A percentile compares a stretch with the other conserved stretches of the same genome.
Evolutionary conservation across 2,113 vertebrate genomes (phyloP).

Genomic region (Rana temporaria): DNA sequence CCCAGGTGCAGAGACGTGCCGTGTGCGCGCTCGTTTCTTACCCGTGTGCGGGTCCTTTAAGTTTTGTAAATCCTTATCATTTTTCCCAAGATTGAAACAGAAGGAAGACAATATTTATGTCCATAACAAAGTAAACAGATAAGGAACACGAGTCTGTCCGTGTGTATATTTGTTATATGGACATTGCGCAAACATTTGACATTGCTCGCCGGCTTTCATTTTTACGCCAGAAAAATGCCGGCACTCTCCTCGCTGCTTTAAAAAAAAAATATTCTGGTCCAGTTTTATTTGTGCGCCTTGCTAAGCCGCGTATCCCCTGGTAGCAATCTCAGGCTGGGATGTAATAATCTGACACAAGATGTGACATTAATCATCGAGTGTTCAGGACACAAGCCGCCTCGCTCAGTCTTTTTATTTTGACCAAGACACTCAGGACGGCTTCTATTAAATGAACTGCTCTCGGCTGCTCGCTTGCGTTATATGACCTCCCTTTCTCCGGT

Average conservation of each 20-base stretch:
- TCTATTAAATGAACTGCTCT: slow-evolving; percentile 5
- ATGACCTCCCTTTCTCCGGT: too few species aligned
- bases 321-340: background rate
- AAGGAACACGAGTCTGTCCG: background rate
- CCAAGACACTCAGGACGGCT: slow-evolving; percentile 1
- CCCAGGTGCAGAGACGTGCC: too few species aligned
- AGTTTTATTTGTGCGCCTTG: background rate
- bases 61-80: too few species aligned
- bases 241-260: background rate
- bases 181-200: background rate
- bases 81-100: too few species aligned
- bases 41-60: too few species aligned
- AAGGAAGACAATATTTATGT: too few species aligned
- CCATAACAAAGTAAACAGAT: too few species aligned
- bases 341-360: slow-evolving; percentile 31
- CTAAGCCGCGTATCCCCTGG: slow-evolving; percentile 3
- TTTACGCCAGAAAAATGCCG: background rate
- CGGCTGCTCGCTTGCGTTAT: background rate
- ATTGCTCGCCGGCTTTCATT: background rate
- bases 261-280: slow-evolving; percentile 1
- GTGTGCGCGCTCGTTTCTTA: too few species aligned
- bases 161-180: background rate
- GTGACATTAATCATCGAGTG: slow-evolving; percentile 33
- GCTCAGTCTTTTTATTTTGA: background rate
- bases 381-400: background rate